These are phyloP conservation scores for Perizoma affinitatum DNA, from an alignment of 2,888 invertebrate species.

Conservation along the genomic window DNA sequence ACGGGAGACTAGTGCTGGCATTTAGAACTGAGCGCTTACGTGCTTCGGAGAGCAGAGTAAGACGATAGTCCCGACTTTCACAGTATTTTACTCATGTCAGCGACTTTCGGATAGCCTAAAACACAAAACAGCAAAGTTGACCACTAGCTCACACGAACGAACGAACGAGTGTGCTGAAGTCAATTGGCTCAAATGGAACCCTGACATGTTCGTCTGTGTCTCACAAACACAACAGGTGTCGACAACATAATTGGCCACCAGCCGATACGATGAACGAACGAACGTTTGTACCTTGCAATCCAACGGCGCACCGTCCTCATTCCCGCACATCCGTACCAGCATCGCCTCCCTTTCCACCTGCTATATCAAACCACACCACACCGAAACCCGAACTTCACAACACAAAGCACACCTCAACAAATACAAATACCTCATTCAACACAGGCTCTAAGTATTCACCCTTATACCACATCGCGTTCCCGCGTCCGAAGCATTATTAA, in stretches of 20 bases:
- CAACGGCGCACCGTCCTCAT: constrained; percentile 56
- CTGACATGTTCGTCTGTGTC: no score
- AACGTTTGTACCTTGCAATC: constrained; percentile 59
- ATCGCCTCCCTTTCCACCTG: constrained; percentile 50
- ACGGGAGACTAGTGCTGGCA: no score
- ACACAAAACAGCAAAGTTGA: no score
- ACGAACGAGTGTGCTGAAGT: no score
- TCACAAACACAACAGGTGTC: no score
- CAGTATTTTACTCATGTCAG: neutral
- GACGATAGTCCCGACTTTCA: no score
- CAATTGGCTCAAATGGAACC: no score
- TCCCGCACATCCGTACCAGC: constrained; percentile 63
- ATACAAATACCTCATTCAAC: constrained; percentile 50
- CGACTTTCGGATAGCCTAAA: neutral
- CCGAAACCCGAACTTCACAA: constrained; percentile 28
- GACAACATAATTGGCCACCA: no score
- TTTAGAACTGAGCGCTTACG: no score
- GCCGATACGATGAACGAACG: no score
- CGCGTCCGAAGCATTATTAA: constrained; percentile 30
- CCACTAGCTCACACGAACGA: no score
- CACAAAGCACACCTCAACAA: constrained; percentile 25
- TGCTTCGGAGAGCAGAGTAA: no score
- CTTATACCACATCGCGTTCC: constrained; percentile 50
- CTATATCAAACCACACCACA: constrained; percentile 43
- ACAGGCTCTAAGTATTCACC: constrained; percentile 54